These are phyloP conservation scores for Rousettus leschenaultii DNA, from an alignment of 2,113 vertebrate genomes.

Conservation along the genomic window DNA sequence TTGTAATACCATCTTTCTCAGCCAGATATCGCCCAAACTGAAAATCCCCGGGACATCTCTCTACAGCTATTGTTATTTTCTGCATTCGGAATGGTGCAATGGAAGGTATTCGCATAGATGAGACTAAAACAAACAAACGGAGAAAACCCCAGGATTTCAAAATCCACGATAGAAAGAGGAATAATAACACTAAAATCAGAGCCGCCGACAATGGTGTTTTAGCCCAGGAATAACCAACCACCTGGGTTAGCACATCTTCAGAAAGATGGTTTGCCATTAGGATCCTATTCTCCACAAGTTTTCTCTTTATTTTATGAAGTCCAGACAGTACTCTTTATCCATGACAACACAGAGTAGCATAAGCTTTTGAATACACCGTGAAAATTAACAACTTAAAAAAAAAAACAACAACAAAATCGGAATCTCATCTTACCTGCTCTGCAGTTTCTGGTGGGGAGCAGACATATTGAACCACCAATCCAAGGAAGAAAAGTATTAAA, in stretches of 20 bases:
- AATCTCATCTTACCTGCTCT: conserved; percentile 78
- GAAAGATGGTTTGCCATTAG: neutral
- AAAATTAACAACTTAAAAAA: neutral
- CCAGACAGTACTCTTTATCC: neutral
- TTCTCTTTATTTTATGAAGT: neutral
- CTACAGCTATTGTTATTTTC: neutral
- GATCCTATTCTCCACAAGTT: neutral
- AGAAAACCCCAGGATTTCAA: neutral
- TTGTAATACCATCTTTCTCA: neutral
- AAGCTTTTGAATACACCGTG: neutral
- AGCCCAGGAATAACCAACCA: neutral
- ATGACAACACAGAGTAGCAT: neutral
- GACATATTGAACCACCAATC: conserved; percentile 2
- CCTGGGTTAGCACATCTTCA: accelerated
- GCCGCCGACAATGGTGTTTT: neutral
- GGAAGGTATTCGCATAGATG: neutral
- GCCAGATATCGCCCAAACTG: neutral
- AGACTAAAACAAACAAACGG: neutral
- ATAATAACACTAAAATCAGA: neutral
- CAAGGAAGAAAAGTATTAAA: conserved; percentile 20
- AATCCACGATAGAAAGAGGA: neutral
- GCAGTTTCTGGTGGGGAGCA: conserved; percentile 48
- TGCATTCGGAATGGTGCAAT: neutral
- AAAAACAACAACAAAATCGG: neutral
- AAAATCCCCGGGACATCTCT: neutral